These are phyloP conservation scores for Gymnarchus niloticus DNA, from an alignment of 2,113 vertebrate genomes.

Conservation along the genomic window DNA sequence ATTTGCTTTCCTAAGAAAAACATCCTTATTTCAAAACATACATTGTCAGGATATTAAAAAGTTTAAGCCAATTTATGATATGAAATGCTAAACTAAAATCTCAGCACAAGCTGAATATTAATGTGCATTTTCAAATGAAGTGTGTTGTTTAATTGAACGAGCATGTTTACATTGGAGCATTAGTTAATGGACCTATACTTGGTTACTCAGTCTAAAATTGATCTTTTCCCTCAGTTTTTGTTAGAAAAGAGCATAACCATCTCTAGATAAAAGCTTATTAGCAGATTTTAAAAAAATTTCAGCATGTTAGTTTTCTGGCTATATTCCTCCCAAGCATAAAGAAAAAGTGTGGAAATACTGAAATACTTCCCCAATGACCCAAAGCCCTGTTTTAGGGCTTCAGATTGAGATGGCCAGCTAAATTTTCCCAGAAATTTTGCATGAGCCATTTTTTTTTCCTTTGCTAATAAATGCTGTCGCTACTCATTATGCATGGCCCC, in stretches of 20 bases:
- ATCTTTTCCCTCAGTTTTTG: not conserved
- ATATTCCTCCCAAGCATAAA: not conserved
- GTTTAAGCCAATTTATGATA: not conserved
- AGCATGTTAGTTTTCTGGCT: not conserved
- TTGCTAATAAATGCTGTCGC: slow-evolving; percentile 50
- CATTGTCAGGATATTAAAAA: not conserved
- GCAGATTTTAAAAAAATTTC: too few relatives aligned
- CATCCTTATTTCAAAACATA: not conserved
- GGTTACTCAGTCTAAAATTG: not conserved
- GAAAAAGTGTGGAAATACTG: not conserved
- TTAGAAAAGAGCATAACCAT: not conserved
- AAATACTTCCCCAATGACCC: not conserved
- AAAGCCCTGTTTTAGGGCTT: not conserved
- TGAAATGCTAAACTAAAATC: not conserved
- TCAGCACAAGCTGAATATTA: not conserved
- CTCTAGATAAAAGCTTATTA: not conserved
- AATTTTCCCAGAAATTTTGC: slow-evolving; percentile 42
- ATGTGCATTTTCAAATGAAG: not conserved
- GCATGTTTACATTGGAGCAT: not conserved
- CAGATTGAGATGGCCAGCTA: slow-evolving; percentile 23
- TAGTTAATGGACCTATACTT: not conserved
- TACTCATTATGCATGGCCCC: slow-evolving; percentile 31
- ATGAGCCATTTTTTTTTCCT: slow-evolving; percentile 39
- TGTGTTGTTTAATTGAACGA: not conserved
- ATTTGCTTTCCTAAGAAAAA: not conserved